Conservation (phyloP, 2,113 vertebrate species). For the Nibea coibor region DNA sequence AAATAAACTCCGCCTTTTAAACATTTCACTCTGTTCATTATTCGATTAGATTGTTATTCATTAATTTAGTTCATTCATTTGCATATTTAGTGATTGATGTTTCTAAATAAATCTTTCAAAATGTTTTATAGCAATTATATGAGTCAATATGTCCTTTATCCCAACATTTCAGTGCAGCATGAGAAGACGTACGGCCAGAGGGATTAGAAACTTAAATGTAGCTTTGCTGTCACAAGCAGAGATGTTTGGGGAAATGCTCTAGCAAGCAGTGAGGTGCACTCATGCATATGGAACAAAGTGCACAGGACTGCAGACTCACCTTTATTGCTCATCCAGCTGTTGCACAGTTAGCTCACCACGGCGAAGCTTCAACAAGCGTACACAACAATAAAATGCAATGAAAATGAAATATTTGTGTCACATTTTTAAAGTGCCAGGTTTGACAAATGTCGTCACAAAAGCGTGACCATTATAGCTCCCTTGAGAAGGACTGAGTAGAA, state of each 20-base stretch:
- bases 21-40: no score
- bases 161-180: neutral
- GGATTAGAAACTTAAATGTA: slow-evolving; percentile 43
- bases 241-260: slow-evolving; percentile 45
- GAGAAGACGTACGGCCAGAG: neutral
- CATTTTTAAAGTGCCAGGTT: neutral
- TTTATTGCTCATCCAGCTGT: slow-evolving; percentile 46
- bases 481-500: neutral
- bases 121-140: neutral
- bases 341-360: neutral
- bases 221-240: slow-evolving; percentile 47
- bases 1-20: no score
- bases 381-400: neutral
- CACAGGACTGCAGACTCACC: slow-evolving; percentile 21
- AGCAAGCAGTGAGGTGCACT: slow-evolving; percentile 36
- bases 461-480: neutral
- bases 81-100: no score
- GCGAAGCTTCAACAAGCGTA: neutral
- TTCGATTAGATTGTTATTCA: no score
- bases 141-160: slow-evolving; percentile 2
- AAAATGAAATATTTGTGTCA: neutral
- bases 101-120: neutral
- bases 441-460: neutral
- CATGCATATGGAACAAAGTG: slow-evolving; percentile 51
- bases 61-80: no score